Evolutionary conservation across 2,797 vertebrate genomes (phyloP).

Genomic region (Falco biarmicus): DNA sequence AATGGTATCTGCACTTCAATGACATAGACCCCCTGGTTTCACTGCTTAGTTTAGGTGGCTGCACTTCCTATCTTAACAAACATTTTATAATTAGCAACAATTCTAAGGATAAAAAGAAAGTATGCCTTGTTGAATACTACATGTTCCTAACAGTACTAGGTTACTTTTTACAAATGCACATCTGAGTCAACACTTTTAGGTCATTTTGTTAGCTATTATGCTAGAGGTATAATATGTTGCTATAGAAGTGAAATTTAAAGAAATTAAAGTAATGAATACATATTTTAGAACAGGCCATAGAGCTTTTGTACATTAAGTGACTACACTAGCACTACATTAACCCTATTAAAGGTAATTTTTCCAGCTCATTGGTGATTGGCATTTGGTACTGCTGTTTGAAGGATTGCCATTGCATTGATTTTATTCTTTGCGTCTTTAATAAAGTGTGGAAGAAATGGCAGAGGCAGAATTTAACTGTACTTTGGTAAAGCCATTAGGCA

Average conservation of each 20-base stretch:
- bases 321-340: constrained; percentile 35
- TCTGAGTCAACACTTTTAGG: not conserved
- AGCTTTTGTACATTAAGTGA: constrained; percentile 31
- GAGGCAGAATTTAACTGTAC: constrained; percentile 3
- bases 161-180: not conserved
- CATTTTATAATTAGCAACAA: not conserved
- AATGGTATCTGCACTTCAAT: not conserved
- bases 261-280: constrained; percentile 25
- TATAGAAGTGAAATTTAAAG: constrained; percentile 15
- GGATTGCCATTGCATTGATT: constrained; percentile 42
- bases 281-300: constrained; percentile 42
- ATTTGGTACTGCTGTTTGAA: constrained; percentile 52
- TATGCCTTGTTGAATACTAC: not conserved
- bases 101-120: not conserved
- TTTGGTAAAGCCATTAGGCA: constrained; percentile 27
- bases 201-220: not conserved
- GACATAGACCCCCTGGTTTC: not conserved
- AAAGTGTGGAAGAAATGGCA: constrained; percentile 43
- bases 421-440: constrained; percentile 49
- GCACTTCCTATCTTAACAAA: not conserved
- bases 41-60: not conserved
- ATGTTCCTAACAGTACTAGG: not conserved
- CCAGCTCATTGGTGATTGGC: constrained; percentile 61
- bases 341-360: constrained; percentile 59
- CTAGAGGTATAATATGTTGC: not conserved